These are phyloP conservation scores for Callipepla squamata DNA, from an alignment of 2,113 vertebrate species.

Conservation along the genomic window DNA sequence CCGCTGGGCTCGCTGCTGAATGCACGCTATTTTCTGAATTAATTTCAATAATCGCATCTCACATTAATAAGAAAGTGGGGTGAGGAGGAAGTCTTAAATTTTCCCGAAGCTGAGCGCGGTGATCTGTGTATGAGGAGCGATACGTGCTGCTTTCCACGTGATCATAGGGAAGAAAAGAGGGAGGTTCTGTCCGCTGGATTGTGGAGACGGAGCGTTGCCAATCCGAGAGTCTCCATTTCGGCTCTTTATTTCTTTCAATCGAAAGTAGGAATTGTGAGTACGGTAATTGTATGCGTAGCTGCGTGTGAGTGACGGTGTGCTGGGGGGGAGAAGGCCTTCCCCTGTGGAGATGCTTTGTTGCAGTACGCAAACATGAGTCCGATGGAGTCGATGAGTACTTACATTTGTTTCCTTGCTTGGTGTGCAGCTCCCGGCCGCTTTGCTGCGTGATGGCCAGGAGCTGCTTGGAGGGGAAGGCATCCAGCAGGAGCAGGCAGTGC, in stretches of 20 bases:
- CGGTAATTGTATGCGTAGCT: neutral
- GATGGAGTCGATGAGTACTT: neutral
- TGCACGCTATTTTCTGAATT: constrained; percentile 35
- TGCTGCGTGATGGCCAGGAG: neutral
- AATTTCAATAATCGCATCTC: constrained; percentile 65
- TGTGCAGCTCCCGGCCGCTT: neutral
- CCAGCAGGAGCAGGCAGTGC: neutral
- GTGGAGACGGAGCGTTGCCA: neutral
- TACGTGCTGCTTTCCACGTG: too few species aligned
- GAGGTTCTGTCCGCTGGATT: neutral
- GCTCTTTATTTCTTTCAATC: neutral
- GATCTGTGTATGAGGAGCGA: neutral
- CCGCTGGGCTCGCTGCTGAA: constrained; percentile 60
- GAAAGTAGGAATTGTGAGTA: neutral
- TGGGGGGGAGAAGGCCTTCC: neutral
- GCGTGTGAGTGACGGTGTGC: neutral
- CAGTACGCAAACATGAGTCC: neutral
- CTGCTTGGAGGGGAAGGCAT: neutral
- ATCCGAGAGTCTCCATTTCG: neutral
- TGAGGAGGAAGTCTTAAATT: constrained; percentile 28
- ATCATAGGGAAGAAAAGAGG: neutral
- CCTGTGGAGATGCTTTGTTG: neutral
- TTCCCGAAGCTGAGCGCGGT: constrained; percentile 5
- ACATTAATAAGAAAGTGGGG: constrained; percentile 13
- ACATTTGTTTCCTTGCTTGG: neutral